Percentiles rank a stretch among this genome's conserved stretches.
These are phyloP conservation scores for Phorcus lineatus DNA, from an alignment of 2,888 invertebrate genomes.

Conservation along the genomic window DNA sequence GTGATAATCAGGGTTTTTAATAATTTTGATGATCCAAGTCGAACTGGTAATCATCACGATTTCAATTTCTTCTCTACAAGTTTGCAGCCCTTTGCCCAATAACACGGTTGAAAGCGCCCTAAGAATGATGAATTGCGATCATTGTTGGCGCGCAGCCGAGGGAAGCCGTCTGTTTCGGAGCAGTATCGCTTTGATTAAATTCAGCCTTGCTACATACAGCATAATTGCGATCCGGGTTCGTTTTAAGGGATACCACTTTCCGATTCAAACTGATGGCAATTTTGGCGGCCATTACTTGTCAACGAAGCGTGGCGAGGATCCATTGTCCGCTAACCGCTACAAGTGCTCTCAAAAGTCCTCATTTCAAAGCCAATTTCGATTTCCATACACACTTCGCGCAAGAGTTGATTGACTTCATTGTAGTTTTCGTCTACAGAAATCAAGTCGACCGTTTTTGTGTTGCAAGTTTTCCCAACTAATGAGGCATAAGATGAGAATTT, in stretches of 20 bases:
- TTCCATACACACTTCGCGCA: constrained; percentile 19
- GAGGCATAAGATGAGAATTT: constrained; percentile 3
- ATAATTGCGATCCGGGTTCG: constrained; percentile 18
- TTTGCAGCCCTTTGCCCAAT: constrained; percentile 10
- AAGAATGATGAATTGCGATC: constrained; percentile 12
- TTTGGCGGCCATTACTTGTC: neutral
- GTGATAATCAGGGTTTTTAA: too few relatives aligned
- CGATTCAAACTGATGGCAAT: constrained; percentile 7
- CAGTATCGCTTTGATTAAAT: constrained; percentile 18
- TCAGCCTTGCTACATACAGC: constrained; percentile 7
- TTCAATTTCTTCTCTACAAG: constrained; percentile 21
- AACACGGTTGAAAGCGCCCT: neutral
- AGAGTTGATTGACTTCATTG: constrained; percentile 12
- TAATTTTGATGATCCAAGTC: neutral
- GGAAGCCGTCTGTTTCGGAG: constrained; percentile 2
- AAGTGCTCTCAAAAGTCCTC: constrained; percentile 20
- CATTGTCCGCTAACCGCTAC: constrained; percentile 23
- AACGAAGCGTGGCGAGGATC: neutral
- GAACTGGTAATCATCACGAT: neutral
- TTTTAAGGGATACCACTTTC: constrained; percentile 20
- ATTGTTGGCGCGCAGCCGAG: neutral
- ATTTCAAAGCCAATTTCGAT: constrained; percentile 23
- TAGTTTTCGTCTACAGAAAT: neutral
- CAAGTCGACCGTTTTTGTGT: constrained; percentile 7
- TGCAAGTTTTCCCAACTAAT: constrained; percentile 6